Percentiles rank a stretch among this genome's conserved stretches.
phyloP scores from a whole-genome alignment of 1,140 invertebrate species.

The Tigriopus japonicus region DNA sequence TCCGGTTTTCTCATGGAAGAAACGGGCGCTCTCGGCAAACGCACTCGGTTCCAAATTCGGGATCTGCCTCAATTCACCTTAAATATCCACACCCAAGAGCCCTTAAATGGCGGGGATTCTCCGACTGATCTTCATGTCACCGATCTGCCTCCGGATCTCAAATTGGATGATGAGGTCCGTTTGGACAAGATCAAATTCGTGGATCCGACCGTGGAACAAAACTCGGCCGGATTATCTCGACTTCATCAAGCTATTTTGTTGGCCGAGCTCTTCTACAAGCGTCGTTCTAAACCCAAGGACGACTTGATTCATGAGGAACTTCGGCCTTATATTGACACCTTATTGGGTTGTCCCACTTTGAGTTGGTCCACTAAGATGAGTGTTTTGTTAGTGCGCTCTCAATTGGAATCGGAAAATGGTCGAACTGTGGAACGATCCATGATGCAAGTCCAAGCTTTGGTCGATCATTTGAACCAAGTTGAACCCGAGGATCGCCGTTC shows the following conservation, averaged over 20 bases:
- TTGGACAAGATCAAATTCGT: conserved; percentile 53
- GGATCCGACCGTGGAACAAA: conserved; percentile 31
- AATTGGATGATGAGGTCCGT: conserved; percentile 62
- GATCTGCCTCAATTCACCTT: conserved; percentile 59
- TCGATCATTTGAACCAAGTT: conserved; percentile 34
- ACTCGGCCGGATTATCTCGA: not conserved
- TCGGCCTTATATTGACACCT: conserved; percentile 48
- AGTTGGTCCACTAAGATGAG: conserved; percentile 43
- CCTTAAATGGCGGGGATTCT: conserved; percentile 20
- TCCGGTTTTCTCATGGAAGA: conserved; percentile 21
- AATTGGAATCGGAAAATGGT: conserved; percentile 48
- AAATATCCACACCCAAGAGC: conserved; percentile 32
- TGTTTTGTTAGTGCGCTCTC: conserved; percentile 47
- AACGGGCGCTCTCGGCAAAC: conserved; percentile 55
- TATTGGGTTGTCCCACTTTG: conserved; percentile 24
- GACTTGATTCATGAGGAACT: conserved; percentile 57
- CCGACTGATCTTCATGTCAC: conserved; percentile 22
- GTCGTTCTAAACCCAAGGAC: conserved; percentile 51
- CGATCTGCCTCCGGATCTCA: conserved; percentile 30
- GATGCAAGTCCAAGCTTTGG: conserved; percentile 56
- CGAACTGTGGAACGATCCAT: conserved; percentile 66
- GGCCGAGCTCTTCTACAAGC: conserved; percentile 35
- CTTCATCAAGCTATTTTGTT: conserved; percentile 16
- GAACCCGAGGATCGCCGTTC: conserved; percentile 25
- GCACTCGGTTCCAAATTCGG: conserved; percentile 68